A percentile compares a stretch with the other conserved stretches of the same genome.
Evolutionary conservation across 2,888 invertebrate species (phyloP).

Genomic region (Calameuta idolon): DNA sequence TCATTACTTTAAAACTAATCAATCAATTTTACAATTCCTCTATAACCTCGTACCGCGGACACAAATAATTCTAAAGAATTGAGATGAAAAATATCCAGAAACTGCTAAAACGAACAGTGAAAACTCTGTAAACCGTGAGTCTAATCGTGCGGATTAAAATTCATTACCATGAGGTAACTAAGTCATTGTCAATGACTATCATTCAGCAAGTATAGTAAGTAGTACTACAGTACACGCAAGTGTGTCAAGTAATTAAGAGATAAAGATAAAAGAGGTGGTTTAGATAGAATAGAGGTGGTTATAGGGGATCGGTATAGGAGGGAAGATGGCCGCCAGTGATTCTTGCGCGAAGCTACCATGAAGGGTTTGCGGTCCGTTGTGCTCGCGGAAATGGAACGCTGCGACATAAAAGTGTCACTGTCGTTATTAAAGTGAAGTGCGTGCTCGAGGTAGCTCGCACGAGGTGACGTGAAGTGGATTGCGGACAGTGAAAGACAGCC

Average conservation of each 20-base stretch:
- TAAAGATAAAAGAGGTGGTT: neutral
- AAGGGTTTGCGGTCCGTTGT: conserved; percentile 49
- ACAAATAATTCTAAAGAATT: neutral
- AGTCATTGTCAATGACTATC: neutral
- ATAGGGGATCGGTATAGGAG: conserved; percentile 27
- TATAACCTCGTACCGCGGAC: neutral
- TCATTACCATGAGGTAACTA: neutral
- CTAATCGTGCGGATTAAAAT: neutral
- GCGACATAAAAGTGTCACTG: conserved; percentile 49
- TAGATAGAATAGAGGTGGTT: neutral
- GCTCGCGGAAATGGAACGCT: conserved; percentile 53
- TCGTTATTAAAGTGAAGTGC: conserved; percentile 40
- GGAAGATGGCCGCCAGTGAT: conserved; percentile 57
- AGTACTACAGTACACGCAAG: neutral
- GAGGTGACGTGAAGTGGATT: conserved; percentile 14
- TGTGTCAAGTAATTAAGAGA: neutral
- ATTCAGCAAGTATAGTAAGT: neutral
- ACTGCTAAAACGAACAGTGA: neutral
- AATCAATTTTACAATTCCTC: neutral
- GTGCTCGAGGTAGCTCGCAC: conserved; percentile 23
- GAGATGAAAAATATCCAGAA: neutral
- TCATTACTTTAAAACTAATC: neutral
- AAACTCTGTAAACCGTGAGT: neutral
- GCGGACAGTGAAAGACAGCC: neutral
- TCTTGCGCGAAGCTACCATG: conserved; percentile 44